phyloP scores from a whole-genome alignment of 1,140 invertebrate genomes.

The Chlorops oryzae region DNA sequence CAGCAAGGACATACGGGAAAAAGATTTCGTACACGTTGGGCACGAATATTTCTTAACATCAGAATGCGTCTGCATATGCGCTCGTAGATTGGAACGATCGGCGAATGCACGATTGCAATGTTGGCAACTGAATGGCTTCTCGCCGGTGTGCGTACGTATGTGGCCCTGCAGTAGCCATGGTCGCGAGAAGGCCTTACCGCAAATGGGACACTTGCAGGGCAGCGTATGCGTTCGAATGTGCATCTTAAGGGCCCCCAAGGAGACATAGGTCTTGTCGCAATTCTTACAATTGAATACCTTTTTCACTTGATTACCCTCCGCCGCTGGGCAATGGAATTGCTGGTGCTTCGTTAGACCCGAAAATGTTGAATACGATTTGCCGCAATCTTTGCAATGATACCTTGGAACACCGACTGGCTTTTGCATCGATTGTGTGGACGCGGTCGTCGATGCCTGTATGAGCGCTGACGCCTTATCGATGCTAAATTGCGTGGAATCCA shows the following conservation, averaged over 20 bases:
- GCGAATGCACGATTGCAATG: slow-evolving; percentile 94
- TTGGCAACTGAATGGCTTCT: slow-evolving; percentile 94
- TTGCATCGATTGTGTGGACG: slow-evolving; percentile 40
- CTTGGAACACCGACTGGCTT: slow-evolving; percentile 52
- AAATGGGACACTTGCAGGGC: slow-evolving; percentile 93
- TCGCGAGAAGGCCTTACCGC: slow-evolving; percentile 94
- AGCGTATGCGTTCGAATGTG: slow-evolving; percentile 97
- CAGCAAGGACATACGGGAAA: slow-evolving; percentile 92
- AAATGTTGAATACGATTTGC: slow-evolving; percentile 93
- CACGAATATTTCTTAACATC: slow-evolving; percentile 98
- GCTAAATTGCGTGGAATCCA: slow-evolving; percentile 39
- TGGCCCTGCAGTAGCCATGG: slow-evolving; percentile 95
- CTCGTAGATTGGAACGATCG: slow-evolving; percentile 90
- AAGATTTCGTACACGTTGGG: slow-evolving; percentile 85
- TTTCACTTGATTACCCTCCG: slow-evolving; percentile 73
- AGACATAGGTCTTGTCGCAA: slow-evolving; percentile 93
- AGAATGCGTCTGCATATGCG: slow-evolving; percentile 95
- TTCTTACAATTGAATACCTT: slow-evolving; percentile 94
- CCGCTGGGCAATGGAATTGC: slow-evolving; percentile 88
- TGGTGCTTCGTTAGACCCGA: slow-evolving; percentile 94
- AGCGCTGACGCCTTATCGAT: slow-evolving; percentile 39
- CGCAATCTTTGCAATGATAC: slow-evolving; percentile 85
- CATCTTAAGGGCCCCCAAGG: slow-evolving; percentile 95
- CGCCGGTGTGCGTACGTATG: slow-evolving; percentile 89
- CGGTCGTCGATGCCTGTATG: slow-evolving; percentile 37